Conservation (phyloP, 2,797 vertebrate genomes). For the Oophaga sylvatica region DNA sequence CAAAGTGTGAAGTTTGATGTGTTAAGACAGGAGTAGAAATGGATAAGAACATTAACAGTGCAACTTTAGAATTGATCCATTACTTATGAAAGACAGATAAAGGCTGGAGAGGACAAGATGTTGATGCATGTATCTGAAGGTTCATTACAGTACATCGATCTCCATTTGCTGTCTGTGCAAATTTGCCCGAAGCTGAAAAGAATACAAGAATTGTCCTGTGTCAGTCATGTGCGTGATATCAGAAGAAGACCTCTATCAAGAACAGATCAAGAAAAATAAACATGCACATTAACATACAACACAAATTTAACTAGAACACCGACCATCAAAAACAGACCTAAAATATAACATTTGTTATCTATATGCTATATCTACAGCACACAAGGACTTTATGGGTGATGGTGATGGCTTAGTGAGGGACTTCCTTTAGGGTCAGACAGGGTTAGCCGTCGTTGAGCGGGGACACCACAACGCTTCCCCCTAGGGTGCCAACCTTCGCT, state of each 20-base stretch:
- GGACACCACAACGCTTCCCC: too few species aligned
- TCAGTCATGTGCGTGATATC: conserved; percentile 34
- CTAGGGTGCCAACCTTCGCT: too few species aligned
- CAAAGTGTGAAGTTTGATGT: not conserved
- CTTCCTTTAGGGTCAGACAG: too few species aligned
- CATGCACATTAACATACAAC: not conserved
- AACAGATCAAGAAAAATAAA: conserved; percentile 30
- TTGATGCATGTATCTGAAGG: conserved; percentile 59
- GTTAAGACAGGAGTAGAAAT: not conserved
- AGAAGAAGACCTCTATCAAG: conserved; percentile 21
- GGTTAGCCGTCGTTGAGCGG: too few species aligned
- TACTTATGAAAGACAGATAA: conserved; percentile 46
- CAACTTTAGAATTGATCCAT: conserved; percentile 21
- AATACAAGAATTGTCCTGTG: conserved; percentile 43
- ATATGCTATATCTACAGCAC: too few species aligned
- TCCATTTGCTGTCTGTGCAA: conserved; percentile 51
- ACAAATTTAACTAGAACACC: not conserved
- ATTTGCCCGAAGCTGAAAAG: conserved; percentile 50
- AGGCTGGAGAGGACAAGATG: conserved; percentile 31
- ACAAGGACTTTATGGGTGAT: too few species aligned
- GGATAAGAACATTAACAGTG: conserved; percentile 2
- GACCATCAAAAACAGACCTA: too few species aligned
- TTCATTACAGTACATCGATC: conserved; percentile 60
- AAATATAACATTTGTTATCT: too few species aligned
- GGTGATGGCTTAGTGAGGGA: too few species aligned